Conservation (phyloP, 2,888 invertebrate genomes). For the Drosophila kokeensis region DNA sequence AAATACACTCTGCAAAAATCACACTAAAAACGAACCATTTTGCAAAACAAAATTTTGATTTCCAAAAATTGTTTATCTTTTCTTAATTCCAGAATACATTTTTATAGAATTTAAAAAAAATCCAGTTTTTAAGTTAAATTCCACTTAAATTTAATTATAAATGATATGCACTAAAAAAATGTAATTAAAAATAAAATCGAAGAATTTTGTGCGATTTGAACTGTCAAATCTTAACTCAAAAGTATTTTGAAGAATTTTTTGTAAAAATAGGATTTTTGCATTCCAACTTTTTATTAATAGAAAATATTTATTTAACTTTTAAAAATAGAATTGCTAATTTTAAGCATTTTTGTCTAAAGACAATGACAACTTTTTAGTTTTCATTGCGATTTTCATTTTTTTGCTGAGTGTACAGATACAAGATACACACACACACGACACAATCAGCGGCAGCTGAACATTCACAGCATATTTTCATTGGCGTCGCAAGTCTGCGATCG, state of each 20-base stretch:
- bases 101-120: not conserved
- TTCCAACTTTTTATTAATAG: not conserved
- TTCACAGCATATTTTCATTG: slow-evolving; percentile 76
- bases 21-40: not conserved
- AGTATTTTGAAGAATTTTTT: not conserved
- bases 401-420: slow-evolving; percentile 1
- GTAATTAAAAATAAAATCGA: not conserved
- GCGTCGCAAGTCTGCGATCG: slow-evolving; percentile 83
- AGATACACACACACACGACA: slow-evolving; percentile 11
- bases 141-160: no score
- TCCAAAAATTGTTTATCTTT: not conserved
- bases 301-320: not conserved
- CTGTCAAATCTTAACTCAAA: no score
- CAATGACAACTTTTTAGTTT: not conserved
- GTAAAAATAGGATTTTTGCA: not conserved
- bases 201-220: not conserved
- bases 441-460: slow-evolving; percentile 52
- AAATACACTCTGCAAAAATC: not conserved
- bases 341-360: not conserved
- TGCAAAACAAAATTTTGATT: accelerated
- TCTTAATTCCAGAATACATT: not conserved
- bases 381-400: not conserved
- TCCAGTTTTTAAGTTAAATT: no score
- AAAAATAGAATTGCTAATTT: not conserved
- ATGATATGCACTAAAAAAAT: not conserved